Base-by-base conservation (phyloP, 2,113 vertebrate species). In the Atractosteus spatula region DNA sequence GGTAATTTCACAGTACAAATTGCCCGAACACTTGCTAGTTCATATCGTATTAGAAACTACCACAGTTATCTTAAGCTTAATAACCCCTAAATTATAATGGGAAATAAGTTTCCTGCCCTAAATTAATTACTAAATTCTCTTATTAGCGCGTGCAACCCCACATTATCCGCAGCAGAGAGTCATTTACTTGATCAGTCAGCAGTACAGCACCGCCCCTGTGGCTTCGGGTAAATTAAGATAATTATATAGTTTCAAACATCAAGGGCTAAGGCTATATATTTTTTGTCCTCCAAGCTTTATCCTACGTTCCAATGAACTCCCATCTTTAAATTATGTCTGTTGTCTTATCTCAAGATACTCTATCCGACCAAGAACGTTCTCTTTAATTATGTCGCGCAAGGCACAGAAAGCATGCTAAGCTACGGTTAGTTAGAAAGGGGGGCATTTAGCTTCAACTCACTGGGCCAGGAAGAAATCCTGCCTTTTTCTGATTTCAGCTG, bases 121-220 rank as follows among this genome's bases (percentile, higher is more conserved):
- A 87, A 88, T 87, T 88, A 88, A 89, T 86, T 59, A 55, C 79
- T 87, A 88, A 91, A 91, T 85, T 85, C 72, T 71, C 83, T 86
- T 82, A 90, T 90, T 90, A 87, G 84, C 64, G 76, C 71, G 41
- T 82, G 75, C 79, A 84, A 80, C 77, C 81, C 78, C 66, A 72
- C 81, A 84, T 88, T 88, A 80, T 66, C 66, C 8, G 12, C 14
- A 42, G 78, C 54, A 54, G 62, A 54, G 43, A 17, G 10, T 64
- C 17, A 64, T 64, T 64, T 64, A 42, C 8, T 10, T 7, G 67
- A 68, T 74, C 70, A 81, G 74, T 75, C 72, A 74, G 78, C 70
- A 70, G 73, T 72, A 76, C 80, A 29, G 74, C 80, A 74, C 69
- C 82, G 83, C 84, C 84, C 87, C 84, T 80, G 79, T 79, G 67